Base-by-base conservation (phyloP, 2,888 invertebrate genomes). In the Epinotia ramella region DNA sequence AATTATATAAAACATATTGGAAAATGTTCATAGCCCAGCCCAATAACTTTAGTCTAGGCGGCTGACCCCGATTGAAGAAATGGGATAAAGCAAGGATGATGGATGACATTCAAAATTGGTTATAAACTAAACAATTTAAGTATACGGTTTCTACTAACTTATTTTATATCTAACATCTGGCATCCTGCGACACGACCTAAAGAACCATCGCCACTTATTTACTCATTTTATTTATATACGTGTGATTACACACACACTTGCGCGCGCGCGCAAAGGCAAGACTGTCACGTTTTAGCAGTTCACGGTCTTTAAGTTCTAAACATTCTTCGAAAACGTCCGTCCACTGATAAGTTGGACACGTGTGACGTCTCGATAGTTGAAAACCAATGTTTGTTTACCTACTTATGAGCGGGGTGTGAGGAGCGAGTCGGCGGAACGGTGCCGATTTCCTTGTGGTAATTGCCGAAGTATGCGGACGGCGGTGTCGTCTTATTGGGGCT, bases 381-480 rank as follows among this genome's bases (percentile, higher is more conserved):
- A 56, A 46, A 57, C 62, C 62, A 57, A 67, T 72, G 76, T 76
- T 72, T 76, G 76, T 72, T 75, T 75, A 75, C 65, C 70, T 67
- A 72, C 66, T 72, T 63, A 76, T 57, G 71, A 72, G 66, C 80
- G 80, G 85, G 86, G 85, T 85, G 84, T 79, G 82, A 82, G 85
- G 84, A 84, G 83, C 84, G 81, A 83, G 80, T 79, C 84, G 81
- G 87, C 86, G 87, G 89, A 89, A 89, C 89, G 86, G 84, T 87
- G 86, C 88, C 89, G 91, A 93, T 92, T 93, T 94, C 93, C 93
- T 94, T 84, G 93, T 91, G 91, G 90, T 93, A 93, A 93, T 94
- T 93, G 92, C 86, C 86, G 90, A 89, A 92, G 92, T 93, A 94
- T 93, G 93, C 92, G 93, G 93, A 94, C 91, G 89, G 86, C 87